Conservation (phyloP, 2,888 invertebrate genomes). For the Apodemia mormo region DNA sequence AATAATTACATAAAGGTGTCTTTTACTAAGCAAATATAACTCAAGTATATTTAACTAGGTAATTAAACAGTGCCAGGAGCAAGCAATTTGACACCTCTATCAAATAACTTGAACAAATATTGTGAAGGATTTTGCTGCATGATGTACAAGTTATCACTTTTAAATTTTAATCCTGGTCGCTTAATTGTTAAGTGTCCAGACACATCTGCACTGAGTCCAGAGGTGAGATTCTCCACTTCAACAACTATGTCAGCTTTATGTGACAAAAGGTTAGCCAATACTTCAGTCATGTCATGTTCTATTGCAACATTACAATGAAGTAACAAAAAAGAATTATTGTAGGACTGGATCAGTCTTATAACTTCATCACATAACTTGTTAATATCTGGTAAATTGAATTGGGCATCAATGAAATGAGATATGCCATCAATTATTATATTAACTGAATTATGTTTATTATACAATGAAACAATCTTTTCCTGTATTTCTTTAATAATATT, state of each 20-base stretch:
- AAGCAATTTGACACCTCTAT: constrained; percentile 88
- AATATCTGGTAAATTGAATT: constrained; percentile 75
- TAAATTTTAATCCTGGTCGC: constrained; percentile 61
- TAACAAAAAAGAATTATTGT: constrained; percentile 64
- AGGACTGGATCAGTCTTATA: constrained; percentile 56
- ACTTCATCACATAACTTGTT: constrained; percentile 73
- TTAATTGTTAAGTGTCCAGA: constrained; percentile 85
- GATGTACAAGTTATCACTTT: constrained; percentile 50
- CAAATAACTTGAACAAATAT: constrained; percentile 87
- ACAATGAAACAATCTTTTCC: constrained; percentile 57
- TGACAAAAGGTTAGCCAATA: constrained; percentile 82
- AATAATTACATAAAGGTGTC: neutral
- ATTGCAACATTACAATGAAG: constrained; percentile 82
- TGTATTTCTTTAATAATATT: constrained; percentile 64
- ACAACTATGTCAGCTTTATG: constrained; percentile 84
- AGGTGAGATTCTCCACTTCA: constrained; percentile 84
- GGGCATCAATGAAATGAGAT: constrained; percentile 86
- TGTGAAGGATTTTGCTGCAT: constrained; percentile 54
- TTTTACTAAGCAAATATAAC: neutral
- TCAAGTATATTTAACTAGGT: constrained; percentile 14
- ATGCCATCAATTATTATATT: constrained; percentile 87
- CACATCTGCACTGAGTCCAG: constrained; percentile 87
- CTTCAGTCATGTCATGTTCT: constrained; percentile 79
- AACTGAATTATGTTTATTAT: constrained; percentile 60
- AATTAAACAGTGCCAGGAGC: constrained; percentile 82